Evolutionary conservation across 2,888 invertebrate genomes (phyloP).

Genomic region (Rapana venosa): DNA sequence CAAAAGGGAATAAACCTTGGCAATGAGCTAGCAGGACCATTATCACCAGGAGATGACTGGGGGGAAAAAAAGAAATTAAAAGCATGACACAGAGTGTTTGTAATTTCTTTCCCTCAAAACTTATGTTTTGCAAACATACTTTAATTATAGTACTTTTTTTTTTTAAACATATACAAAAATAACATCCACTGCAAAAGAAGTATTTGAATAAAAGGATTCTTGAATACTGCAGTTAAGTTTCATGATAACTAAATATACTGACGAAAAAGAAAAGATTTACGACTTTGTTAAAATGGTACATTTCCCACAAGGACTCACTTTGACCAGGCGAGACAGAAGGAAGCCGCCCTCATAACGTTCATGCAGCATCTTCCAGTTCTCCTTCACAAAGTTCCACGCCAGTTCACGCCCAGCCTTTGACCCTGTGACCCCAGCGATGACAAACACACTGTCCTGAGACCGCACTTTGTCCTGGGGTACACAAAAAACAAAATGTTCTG

Average conservation of each 20-base stretch:
- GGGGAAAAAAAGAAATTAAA: too few relatives aligned
- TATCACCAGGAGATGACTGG: too few relatives aligned
- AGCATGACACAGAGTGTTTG: too few relatives aligned
- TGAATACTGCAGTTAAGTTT: too few relatives aligned
- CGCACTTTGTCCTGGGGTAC: constrained; percentile 90
- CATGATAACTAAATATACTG: constrained; percentile 57
- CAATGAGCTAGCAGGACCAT: too few relatives aligned
- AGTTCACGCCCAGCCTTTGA: constrained; percentile 89
- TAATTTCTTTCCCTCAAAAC: too few relatives aligned
- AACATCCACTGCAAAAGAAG: too few relatives aligned
- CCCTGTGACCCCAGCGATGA: constrained; percentile 90
- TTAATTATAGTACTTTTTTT: too few relatives aligned
- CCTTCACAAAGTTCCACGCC: constrained; percentile 94
- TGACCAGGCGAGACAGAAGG: constrained; percentile 89
- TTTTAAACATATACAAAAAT: too few relatives aligned
- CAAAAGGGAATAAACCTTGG: too few relatives aligned
- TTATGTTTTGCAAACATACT: too few relatives aligned
- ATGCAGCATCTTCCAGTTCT: constrained; percentile 87
- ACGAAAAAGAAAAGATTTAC: constrained; percentile 45
- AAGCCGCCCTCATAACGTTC: constrained; percentile 89
- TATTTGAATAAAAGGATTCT: too few relatives aligned
- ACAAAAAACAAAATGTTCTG: neutral
- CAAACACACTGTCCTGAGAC: constrained; percentile 93
- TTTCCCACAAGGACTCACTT: constrained; percentile 76
- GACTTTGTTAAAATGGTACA: neutral